Percentiles rank a stretch among this genome's conserved stretches.
phyloP scores from a whole-genome alignment of 1,140 invertebrate genomes.

The Copidosoma floridanum region DNA sequence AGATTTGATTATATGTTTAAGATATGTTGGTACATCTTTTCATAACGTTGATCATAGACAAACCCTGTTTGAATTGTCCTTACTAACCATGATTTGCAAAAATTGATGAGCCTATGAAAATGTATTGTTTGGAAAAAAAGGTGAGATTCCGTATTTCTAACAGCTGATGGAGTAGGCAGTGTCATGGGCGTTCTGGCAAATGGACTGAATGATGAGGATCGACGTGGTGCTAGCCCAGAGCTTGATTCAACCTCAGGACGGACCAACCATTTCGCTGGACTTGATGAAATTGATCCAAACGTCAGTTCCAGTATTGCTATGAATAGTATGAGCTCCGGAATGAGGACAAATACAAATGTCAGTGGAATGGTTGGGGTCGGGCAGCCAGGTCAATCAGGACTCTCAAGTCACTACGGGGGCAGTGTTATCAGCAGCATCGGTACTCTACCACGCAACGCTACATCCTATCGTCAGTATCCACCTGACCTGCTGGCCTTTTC shows the following conservation, averaged over 20 bases:
- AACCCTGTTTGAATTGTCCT: no score
- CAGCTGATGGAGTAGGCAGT: slow-evolving; percentile 49
- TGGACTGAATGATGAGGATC: slow-evolving; percentile 38
- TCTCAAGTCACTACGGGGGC: slow-evolving; percentile 48
- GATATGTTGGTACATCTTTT: no score
- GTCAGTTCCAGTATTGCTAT: slow-evolving; percentile 27
- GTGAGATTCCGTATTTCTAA: no score
- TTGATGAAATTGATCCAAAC: neutral
- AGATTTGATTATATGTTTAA: no score
- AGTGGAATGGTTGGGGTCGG: slow-evolving; percentile 20
- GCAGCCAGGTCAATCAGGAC: slow-evolving; percentile 30
- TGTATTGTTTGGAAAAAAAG: no score
- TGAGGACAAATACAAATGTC: no score
- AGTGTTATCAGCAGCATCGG: slow-evolving; percentile 1
- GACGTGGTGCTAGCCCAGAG: slow-evolving; percentile 35
- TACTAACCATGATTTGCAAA: no score
- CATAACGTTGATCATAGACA: no score
- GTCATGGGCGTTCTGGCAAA: slow-evolving; percentile 37
- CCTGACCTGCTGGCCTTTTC: slow-evolving; percentile 82
- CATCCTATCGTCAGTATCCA: slow-evolving; percentile 64
- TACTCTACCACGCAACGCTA: slow-evolving; percentile 51
- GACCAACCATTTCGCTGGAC: no score
- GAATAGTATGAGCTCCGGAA: slow-evolving; percentile 30
- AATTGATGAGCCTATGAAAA: no score
- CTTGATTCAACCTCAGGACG: slow-evolving; percentile 28